Percentiles rank a stretch among this genome's conserved stretches.
These are phyloP conservation scores for Psammodynastes pulverulentus DNA, from an alignment of 2,113 vertebrate genomes.

Conservation along the genomic window DNA sequence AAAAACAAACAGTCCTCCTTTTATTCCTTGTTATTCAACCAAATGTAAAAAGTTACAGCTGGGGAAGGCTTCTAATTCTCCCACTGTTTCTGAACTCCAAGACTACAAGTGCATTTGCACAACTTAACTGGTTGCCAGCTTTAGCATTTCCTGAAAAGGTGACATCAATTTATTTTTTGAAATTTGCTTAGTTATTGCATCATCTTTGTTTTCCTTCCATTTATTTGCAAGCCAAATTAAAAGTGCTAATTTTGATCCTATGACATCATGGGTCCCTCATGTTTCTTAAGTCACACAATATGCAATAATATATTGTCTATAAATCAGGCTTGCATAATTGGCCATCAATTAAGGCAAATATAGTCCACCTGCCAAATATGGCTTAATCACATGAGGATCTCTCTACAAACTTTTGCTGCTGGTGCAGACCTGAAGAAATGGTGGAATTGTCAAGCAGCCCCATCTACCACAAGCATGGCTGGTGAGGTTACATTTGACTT, in stretches of 20 bases:
- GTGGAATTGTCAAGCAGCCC: background rate
- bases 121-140: background rate
- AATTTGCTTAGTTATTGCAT: background rate
- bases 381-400: background rate
- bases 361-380: background rate
- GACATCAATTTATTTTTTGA: background rate
- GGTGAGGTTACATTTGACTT: background rate
- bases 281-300: conserved; percentile 40
- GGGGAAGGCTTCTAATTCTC: background rate
- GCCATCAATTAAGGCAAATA: background rate
- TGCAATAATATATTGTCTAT: conserved; percentile 41
- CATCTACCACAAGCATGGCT: background rate
- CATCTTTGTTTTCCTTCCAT: background rate
- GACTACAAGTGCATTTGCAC: background rate
- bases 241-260: background rate
- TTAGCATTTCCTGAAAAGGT: background rate
- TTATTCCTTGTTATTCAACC: conserved; percentile 31
- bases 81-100: background rate
- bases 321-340: background rate
- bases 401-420: background rate
- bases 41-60: background rate
- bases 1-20: conserved; percentile 27
- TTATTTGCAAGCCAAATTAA: background rate
- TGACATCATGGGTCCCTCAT: background rate
- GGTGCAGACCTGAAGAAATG: background rate